A percentile compares a stretch with the other conserved stretches of the same genome.
Evolutionary conservation across 2,797 vertebrate genomes (phyloP).

Genomic region (Clamator glandarius): DNA sequence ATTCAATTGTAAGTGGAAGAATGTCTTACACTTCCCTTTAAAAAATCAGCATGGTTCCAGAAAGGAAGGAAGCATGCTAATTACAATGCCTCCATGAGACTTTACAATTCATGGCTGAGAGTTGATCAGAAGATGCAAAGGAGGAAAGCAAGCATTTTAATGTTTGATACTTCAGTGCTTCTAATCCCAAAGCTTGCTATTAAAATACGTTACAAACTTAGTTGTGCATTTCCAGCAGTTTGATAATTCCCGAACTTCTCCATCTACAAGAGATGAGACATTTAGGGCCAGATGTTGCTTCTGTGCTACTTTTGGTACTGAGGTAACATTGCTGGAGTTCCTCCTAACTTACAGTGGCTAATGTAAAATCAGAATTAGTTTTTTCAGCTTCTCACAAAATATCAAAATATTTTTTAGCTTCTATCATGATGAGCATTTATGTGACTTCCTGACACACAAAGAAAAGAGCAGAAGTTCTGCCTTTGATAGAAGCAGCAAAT

Average conservation of each 20-base stretch:
- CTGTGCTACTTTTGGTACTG: background rate
- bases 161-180: conserved; percentile 55
- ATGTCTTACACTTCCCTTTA: conserved; percentile 61
- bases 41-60: conserved; percentile 68
- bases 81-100: conserved; percentile 41
- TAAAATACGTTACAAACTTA: conserved; percentile 21
- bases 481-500: background rate
- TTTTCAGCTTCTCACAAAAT: background rate
- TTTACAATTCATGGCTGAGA: conserved; percentile 39
- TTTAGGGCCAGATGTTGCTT: background rate
- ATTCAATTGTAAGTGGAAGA: conserved; percentile 68
- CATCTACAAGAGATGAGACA: background rate
- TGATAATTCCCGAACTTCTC: conserved; percentile 3
- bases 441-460: background rate
- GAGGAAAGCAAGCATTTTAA: conserved; percentile 53
- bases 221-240: background rate
- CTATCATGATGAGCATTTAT: background rate
- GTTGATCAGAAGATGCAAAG: conserved; percentile 55
- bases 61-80: conserved; percentile 65
- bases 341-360: background rate
- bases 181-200: conserved; percentile 54
- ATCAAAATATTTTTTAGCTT: background rate
- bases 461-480: background rate
- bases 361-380: background rate
- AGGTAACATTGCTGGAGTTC: background rate